Evolutionary conservation across 1,140 invertebrate genomes (phyloP), one percentile per base, ranked within the genome.

Genomic region (Myzus persicae): DNA sequence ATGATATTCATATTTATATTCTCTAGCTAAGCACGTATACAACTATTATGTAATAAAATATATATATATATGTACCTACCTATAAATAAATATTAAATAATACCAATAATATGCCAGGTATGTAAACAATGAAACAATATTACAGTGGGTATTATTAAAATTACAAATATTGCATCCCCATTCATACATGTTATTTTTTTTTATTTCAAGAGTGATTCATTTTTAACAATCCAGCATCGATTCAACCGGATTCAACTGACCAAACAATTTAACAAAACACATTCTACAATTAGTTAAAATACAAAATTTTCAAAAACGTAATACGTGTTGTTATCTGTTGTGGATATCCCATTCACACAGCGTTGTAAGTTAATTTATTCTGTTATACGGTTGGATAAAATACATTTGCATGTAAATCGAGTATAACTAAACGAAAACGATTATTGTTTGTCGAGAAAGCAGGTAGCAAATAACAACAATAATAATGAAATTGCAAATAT

Each of bases 361-460:
- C 18, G 85, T 22, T 84, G 14, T 24, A 31, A 26, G 3, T 85
- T 87, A 87, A 87, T 87, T n/a, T 46, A 87, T 87, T 46, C 85
- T 18, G 42, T 46, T 87, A 46, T 48, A 20, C 44, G 42, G 85
- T 87, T 36, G 14, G 44, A 87, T 36, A 87, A 87, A 46, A 87
- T n/a, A 8, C 42, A 87, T 87, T 87, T 87, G 85, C 85, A 87
- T 87, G 22, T 87, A 87, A 87, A 87, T 46, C 85, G 85, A 87
- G 85, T 87, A 87, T 46, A 46, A 36, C 85, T 44, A 87, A 87
- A 44, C 31, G 42, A 46, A 26, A 40, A 18, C n/a, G 59, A 76
- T 76, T 85, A 44, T 46, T 87, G 14, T 46, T 46, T 46, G 44
- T 48, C 14, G 7, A 46, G 22, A 87, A 46, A n/a, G 85, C 85